Evolutionary conservation across 2,113 vertebrate genomes (phyloP).

Genomic region (Callithrix jacchus): DNA sequence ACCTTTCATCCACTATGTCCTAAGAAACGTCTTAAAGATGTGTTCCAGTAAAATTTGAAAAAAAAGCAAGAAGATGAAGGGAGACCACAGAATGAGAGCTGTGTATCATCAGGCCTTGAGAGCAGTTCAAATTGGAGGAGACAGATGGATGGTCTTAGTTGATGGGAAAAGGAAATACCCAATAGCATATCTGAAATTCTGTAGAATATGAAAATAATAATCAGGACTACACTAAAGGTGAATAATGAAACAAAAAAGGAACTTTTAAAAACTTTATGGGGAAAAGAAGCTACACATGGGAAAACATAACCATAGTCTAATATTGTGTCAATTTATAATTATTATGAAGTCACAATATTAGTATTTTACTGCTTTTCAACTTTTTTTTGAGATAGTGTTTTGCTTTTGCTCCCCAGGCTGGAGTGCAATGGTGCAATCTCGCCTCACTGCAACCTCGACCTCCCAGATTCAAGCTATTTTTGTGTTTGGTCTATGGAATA

Average conservation of each 20-base stretch:
- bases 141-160: background rate
- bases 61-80: background rate
- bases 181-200: background rate
- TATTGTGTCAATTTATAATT: background rate
- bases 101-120: background rate
- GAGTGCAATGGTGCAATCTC: no score
- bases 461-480: no score
- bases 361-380: background rate
- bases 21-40: background rate
- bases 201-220: background rate
- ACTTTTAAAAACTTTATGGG: background rate
- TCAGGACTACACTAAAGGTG: background rate
- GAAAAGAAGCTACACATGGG: background rate
- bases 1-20: background rate
- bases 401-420: no score
- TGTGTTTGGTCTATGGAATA: no score
- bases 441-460: no score
- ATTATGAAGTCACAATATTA: conserved; percentile 23
- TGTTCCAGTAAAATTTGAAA: background rate
- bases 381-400: background rate
- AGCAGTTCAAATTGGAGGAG: background rate
- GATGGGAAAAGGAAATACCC: background rate
- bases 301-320: background rate
- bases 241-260: background rate
- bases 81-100: background rate